Evolutionary conservation across 2,797 vertebrate genomes (phyloP), one percentile per base, ranked within the genome.

Genomic region (Phaenicophaeus curvirostris): DNA sequence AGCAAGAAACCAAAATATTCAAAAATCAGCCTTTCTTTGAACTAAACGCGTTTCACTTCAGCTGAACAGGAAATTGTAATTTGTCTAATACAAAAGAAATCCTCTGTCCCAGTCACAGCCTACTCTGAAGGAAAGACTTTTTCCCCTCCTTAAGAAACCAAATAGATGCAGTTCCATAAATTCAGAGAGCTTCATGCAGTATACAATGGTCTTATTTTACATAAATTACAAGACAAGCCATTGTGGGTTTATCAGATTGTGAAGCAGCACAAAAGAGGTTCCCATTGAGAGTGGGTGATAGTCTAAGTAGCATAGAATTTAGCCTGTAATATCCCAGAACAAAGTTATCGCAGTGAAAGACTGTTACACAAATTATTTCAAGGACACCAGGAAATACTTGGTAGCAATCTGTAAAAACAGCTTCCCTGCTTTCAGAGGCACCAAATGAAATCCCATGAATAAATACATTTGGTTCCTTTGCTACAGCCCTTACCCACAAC

Each of bases 41-140:
- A 53, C 19, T 68, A 71, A 90, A 85, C 58, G 87, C 58, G 76
- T 69, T 42, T 37, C 44, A 48, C 55, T 92, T 67, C 71, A 67
- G 24, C 7, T 94, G 83, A 93, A 91, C 89, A 80, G 68, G 61
- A 89, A 94, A 87, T 88, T 55, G 62, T 76, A 35, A 35, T 88
- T 81, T 74, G 48, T 55, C 66, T 66, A 87, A 89, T 25, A 86
- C 42, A 79, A 91, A 91, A 81, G 69, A 69, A 91, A 69, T 23
- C 54, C 55, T 92, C 94, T 86, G 55, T 88, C 87, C 91, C 83
- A 88, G 11, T 78, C 85, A 87, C 85, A 93, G 79, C 71, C 90
- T 73, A 28, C 90, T 91, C 85, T 63, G 69, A 87, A 79, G 83
- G 39, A 87, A 68, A 28, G 10, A 57, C 55, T 85, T 85, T 50